Base-by-base conservation (phyloP, 2,797 vertebrate species). In the Crossoptilon crossoptilon region DNA sequence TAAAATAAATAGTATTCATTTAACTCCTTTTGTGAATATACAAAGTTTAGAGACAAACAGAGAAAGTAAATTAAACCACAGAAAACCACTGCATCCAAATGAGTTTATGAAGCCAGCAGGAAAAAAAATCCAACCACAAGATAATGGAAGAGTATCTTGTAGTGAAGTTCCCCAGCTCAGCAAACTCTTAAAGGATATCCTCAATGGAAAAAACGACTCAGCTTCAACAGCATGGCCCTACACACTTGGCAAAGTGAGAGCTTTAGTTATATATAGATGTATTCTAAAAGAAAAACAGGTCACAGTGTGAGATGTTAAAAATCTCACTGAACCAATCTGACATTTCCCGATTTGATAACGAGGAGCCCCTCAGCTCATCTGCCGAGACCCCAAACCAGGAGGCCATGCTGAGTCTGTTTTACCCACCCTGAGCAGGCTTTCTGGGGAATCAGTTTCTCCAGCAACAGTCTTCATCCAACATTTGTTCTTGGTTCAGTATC, bases 1-100 rank as follows among this genome's bases (percentile, higher is more conserved):
- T 90, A 90, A 95, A 95, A 96, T 94, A 92, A 96, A 96, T 86
- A 93, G 87, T 31, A 82, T 64, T 93, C 77, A 92, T 94, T 96
- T 95, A 91, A 96, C 87, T 95, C 64, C 74, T 86, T 92, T 96
- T 93, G 92, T 95, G 92, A 96, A 95, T 92, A 92, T 84, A 96
- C 79, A 92, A 43, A 90, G 70, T 96, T 93, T 94, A 91, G 85
- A 94, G 79, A 96, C 92, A 95, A 94, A 92, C 33, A 91, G 72
- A 77, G 88, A 94, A 96, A 96, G 84, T 92, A 95, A 95, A 95
- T 95, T 89, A 95, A 92, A 80, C 81, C 69, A 87, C 92, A 87
- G 66, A 93, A 96, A 96, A 94, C 64, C 72, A 73, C 49, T 89
- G 72, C 63, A 85, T 93, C 73, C 43, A 95, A 94, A 94, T 78